Percentiles rank a stretch among this genome's conserved stretches.
phyloP scores from a whole-genome alignment of 37 sponge, comb jelly and placozoan genomes.

The Petrosia ficiformis region DNA sequence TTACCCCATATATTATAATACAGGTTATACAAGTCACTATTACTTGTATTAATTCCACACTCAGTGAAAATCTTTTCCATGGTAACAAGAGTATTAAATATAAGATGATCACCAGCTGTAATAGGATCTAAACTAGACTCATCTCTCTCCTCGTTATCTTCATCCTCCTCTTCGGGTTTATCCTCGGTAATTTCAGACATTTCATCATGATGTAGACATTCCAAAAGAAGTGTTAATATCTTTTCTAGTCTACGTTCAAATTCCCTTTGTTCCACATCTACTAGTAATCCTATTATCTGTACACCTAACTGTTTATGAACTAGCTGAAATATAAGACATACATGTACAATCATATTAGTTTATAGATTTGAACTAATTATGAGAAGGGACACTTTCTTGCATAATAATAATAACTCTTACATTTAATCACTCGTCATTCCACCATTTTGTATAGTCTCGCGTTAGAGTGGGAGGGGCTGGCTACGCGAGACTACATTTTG shows the following conservation, averaged over 20 bases:
- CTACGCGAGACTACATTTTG: too few species aligned
- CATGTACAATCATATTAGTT: too few species aligned
- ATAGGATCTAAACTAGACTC: background rate
- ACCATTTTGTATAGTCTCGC: too few species aligned
- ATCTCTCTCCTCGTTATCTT: background rate
- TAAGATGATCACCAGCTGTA: slow-evolving; percentile 39
- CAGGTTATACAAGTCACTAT: too few species aligned
- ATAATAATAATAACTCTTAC: too few species aligned
- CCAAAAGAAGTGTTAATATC: slow-evolving; percentile 58
- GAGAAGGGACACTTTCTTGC: too few species aligned
- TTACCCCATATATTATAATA: too few species aligned
- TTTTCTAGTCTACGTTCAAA: slow-evolving; percentile 56
- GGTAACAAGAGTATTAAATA: slow-evolving; percentile 50
- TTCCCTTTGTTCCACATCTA: slow-evolving; percentile 44
- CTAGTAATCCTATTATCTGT: slow-evolving; percentile 54
- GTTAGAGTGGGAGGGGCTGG: too few species aligned
- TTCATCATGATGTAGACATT: slow-evolving; percentile 7
- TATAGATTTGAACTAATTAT: too few species aligned
- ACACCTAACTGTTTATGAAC: slow-evolving; percentile 63
- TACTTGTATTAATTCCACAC: slow-evolving; percentile 17
- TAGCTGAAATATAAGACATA: slow-evolving; percentile 32
- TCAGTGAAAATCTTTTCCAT: slow-evolving; percentile 42
- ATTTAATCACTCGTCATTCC: too few species aligned
- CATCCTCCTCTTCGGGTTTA: slow-evolving; percentile 18
- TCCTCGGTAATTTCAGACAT: background rate